Percentiles rank a stretch among this genome's conserved stretches.
Conservation (phyloP, 1,140 invertebrate species). For the Atta cephalotes region DNA sequence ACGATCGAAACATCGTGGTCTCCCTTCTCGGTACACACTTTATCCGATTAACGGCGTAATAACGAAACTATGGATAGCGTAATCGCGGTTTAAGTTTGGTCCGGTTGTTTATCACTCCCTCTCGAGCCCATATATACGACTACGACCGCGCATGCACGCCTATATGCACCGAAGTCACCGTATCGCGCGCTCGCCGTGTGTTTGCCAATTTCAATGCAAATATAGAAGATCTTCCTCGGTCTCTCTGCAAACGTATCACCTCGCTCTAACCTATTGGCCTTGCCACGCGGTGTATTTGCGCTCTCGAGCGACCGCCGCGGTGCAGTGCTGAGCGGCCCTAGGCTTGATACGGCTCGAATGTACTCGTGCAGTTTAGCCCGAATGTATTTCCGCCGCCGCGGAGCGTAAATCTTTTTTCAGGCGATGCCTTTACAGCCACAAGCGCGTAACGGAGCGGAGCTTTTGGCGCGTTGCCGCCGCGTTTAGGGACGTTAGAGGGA, state of each 20-base stretch:
- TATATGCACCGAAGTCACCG: conserved; percentile 17
- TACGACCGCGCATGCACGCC: conserved; percentile 8
- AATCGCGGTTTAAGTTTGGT: conserved; percentile 40
- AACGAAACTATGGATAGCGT: conserved; percentile 23
- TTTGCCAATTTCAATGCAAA: conserved; percentile 82
- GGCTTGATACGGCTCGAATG: conserved; percentile 49
- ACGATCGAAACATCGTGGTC: neutral
- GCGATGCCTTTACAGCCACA: conserved; percentile 3
- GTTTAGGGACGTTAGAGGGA: conserved; percentile 25
- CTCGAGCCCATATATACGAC: neutral
- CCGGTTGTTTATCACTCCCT: conserved; percentile 39
- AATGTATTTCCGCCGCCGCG: conserved; percentile 43
- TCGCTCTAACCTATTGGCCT: conserved; percentile 70
- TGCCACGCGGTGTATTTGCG: conserved; percentile 64
- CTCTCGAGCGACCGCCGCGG: conserved; percentile 51
- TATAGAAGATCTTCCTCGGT: conserved; percentile 73
- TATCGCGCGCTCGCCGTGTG: conserved; percentile 64
- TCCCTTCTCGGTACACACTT: neutral
- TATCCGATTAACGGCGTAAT: conserved; percentile 40
- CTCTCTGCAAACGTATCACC: conserved; percentile 72
- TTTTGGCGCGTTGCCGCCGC: conserved; percentile 42
- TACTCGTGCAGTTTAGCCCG: conserved; percentile 47
- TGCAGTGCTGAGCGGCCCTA: neutral
- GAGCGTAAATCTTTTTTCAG: conserved; percentile 39
- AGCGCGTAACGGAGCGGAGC: conserved; percentile 7